phyloP scores from a whole-genome alignment of 2,888 invertebrate species.

The Incurvaria masculella region DNA sequence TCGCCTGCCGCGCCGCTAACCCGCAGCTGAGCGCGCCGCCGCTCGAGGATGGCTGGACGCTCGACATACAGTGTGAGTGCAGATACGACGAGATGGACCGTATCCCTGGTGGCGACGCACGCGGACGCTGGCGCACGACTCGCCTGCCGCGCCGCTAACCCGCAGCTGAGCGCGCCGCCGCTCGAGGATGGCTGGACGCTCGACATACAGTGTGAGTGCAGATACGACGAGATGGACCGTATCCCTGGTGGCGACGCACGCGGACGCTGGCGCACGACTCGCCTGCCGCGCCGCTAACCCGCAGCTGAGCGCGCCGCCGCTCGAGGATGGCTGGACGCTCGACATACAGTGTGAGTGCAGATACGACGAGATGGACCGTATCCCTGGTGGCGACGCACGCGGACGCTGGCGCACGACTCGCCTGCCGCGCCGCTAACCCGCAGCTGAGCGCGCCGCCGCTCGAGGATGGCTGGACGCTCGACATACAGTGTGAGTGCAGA shows the following conservation, averaged over 20 bases:
- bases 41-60: constrained; percentile 80
- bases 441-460: constrained; percentile 72
- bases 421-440: constrained; percentile 82
- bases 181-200: constrained; percentile 83
- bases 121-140: constrained; percentile 80
- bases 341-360: constrained; percentile 84
- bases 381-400: constrained; percentile 75
- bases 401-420: constrained; percentile 79
- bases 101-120: constrained; percentile 75
- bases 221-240: constrained; percentile 86
- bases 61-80: constrained; percentile 81
- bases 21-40: constrained; percentile 72
- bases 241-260: constrained; percentile 73
- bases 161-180: constrained; percentile 71
- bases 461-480: constrained; percentile 82
- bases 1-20: constrained; percentile 82
- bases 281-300: constrained; percentile 84
- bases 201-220: constrained; percentile 81
- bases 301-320: constrained; percentile 67
- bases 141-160: constrained; percentile 81
- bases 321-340: constrained; percentile 83
- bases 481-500: constrained; percentile 85
- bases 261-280: constrained; percentile 79
- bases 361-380: constrained; percentile 84
- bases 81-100: constrained; percentile 84